A percentile compares a stretch with the other conserved stretches of the same genome.
Evolutionary conservation across 2,888 invertebrate species (phyloP).

Genomic region (Cremastinae sp.): DNA sequence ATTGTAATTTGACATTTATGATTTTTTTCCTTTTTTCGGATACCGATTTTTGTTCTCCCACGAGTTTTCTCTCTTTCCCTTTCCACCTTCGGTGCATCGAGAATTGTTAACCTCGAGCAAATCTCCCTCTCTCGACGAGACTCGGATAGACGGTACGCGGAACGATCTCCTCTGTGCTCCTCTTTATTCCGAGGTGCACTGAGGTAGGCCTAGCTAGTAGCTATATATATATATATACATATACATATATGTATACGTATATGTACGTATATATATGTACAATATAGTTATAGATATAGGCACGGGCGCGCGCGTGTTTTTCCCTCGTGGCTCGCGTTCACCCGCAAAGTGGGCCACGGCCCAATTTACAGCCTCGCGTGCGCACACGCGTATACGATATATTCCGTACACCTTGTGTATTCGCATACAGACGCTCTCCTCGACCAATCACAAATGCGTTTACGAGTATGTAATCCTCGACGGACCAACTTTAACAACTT

Average conservation of each 20-base stretch:
- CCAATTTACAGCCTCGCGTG: constrained; percentile 76
- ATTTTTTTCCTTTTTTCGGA: no score
- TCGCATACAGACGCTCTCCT: neutral
- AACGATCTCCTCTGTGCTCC: constrained; percentile 12
- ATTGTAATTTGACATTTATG: no score
- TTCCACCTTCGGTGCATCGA: no score
- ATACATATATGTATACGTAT: neutral
- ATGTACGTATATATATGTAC: constrained; percentile 25
- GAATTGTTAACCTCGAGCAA: no score
- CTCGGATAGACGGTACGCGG: constrained; percentile 10
- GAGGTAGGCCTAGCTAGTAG: no score
- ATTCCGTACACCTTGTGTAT: constrained; percentile 31
- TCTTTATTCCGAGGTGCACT: neutral
- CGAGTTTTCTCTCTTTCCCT: no score
- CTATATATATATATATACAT: neutral
- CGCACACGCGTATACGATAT: constrained; percentile 60
- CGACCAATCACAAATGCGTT: neutral
- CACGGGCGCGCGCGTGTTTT: constrained; percentile 34
- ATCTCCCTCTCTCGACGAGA: constrained; percentile 6
- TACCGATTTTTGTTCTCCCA: no score
- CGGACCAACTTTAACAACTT: neutral
- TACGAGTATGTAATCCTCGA: neutral
- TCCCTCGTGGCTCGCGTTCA: constrained; percentile 61
- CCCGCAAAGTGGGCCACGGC: constrained; percentile 78
- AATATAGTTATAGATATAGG: constrained; percentile 55